These are phyloP conservation scores for Pterocles burchelli DNA, from an alignment of 2,113 vertebrate genomes.

Conservation along the genomic window DNA sequence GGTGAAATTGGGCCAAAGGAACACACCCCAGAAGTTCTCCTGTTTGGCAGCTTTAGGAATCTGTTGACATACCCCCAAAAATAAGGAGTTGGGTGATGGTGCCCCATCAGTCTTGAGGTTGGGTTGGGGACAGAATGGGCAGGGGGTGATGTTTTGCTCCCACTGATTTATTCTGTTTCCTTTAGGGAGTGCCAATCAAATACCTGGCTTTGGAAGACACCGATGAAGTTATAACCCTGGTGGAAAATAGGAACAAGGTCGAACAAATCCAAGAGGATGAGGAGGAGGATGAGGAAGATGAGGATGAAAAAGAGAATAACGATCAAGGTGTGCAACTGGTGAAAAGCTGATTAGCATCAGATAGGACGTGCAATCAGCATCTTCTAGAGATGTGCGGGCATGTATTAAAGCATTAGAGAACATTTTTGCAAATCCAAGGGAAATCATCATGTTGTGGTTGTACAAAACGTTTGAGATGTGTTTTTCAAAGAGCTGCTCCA, in stretches of 20 bases:
- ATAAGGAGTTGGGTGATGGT: neutral
- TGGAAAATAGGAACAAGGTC: slow-evolving; percentile 68
- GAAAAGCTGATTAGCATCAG: neutral
- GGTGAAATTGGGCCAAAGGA: neutral
- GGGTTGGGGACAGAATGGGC: neutral
- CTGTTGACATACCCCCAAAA: neutral
- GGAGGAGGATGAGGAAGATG: slow-evolving; percentile 16
- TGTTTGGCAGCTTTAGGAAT: neutral
- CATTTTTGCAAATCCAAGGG: neutral
- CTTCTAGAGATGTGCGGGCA: neutral
- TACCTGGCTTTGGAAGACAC: slow-evolving; percentile 81
- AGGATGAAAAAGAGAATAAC: slow-evolving; percentile 56
- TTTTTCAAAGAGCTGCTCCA: neutral
- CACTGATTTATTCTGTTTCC: neutral
- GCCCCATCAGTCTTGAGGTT: neutral
- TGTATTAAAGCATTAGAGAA: neutral
- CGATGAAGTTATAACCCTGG: slow-evolving; percentile 81
- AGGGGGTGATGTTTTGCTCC: neutral
- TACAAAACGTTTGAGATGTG: neutral
- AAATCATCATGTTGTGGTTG: neutral
- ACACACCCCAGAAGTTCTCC: neutral
- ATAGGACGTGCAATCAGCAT: neutral
- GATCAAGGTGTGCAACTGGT: slow-evolving; percentile 62
- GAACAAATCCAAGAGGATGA: slow-evolving; percentile 40
- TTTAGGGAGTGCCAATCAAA: slow-evolving; percentile 80